These are phyloP conservation scores for Aproaerema taeniolella DNA, from an alignment of 2,888 invertebrate species.

Conservation along the genomic window DNA sequence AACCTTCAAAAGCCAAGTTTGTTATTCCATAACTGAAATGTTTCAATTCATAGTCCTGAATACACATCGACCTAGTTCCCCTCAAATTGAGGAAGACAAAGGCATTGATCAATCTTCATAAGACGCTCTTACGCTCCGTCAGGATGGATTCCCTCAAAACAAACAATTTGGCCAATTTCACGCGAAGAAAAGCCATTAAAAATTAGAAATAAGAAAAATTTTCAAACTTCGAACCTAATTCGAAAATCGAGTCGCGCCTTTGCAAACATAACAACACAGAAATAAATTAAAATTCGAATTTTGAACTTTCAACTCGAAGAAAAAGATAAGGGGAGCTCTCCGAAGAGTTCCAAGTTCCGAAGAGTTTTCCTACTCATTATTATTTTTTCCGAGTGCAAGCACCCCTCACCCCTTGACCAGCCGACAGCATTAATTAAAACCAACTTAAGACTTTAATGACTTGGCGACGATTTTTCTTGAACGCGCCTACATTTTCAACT, in stretches of 20 bases:
- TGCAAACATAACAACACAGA: background rate
- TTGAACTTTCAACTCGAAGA: constrained; percentile 15
- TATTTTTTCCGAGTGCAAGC: constrained; percentile 30
- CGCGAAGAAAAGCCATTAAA: too few relatives aligned
- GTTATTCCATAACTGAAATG: too few relatives aligned
- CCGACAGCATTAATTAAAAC: constrained; percentile 56
- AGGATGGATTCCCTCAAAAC: background rate
- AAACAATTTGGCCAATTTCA: background rate
- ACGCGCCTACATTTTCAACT: constrained; percentile 37
- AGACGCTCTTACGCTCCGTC: background rate
- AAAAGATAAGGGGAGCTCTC: constrained; percentile 25
- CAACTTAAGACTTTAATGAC: constrained; percentile 61
- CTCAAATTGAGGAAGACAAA: constrained; percentile 34
- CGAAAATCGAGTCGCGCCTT: too few relatives aligned
- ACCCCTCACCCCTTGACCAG: constrained; percentile 33
- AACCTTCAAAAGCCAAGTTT: too few relatives aligned
- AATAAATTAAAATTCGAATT: constrained; percentile 14
- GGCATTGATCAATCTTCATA: constrained; percentile 10
- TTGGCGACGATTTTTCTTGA: constrained; percentile 44
- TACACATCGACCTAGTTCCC: constrained; percentile 34
- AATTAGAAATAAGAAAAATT: too few relatives aligned
- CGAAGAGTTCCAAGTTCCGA: too few relatives aligned
- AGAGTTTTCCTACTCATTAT: constrained; percentile 29
- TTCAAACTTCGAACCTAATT: too few relatives aligned
- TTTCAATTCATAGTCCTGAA: too few relatives aligned